Percentiles rank a stretch among this genome's conserved stretches.
Conservation (phyloP, 2,888 invertebrate species). For the Biston stratarius region DNA sequence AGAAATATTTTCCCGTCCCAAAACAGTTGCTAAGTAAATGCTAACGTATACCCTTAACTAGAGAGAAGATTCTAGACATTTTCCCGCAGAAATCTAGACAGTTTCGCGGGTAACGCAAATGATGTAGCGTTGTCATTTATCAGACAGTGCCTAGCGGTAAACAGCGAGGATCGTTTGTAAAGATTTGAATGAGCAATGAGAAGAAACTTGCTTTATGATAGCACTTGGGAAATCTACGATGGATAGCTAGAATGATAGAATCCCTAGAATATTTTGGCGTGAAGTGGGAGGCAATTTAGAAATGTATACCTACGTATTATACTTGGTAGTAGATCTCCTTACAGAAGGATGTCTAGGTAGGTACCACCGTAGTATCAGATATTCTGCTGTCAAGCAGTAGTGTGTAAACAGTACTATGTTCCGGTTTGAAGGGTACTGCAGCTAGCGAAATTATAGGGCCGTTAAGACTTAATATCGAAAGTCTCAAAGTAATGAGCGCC, state of each 20-base stretch:
- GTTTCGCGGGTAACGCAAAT: constrained; percentile 32
- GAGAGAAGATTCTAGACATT: constrained; percentile 20
- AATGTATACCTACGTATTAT: too few species aligned
- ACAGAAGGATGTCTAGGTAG: too few species aligned
- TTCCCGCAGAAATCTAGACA: constrained; percentile 23
- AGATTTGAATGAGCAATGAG: constrained; percentile 43
- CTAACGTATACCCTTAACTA: constrained; percentile 9
- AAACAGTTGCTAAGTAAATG: constrained; percentile 13
- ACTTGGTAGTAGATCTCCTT: too few species aligned
- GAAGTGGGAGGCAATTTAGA: background rate
- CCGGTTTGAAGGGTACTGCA: too few species aligned
- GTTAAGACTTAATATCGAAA: too few species aligned
- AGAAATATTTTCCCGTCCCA: constrained; percentile 11
- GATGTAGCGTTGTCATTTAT: constrained; percentile 44
- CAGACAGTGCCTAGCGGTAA: constrained; percentile 38
- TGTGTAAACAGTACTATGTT: too few species aligned
- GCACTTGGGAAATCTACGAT: constrained; percentile 6
- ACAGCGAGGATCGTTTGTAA: constrained; percentile 43
- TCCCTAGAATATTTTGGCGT: background rate
- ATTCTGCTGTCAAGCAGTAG: too few species aligned
- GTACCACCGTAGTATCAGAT: too few species aligned
- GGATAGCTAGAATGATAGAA: background rate
- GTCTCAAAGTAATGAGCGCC: too few species aligned
- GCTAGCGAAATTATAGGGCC: too few species aligned
- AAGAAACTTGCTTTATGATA: constrained; percentile 14